Evolutionary conservation across 1,140 invertebrate species (phyloP), one percentile per base, ranked within the genome.

Genomic region (Parasteatoda tepidariorum): DNA sequence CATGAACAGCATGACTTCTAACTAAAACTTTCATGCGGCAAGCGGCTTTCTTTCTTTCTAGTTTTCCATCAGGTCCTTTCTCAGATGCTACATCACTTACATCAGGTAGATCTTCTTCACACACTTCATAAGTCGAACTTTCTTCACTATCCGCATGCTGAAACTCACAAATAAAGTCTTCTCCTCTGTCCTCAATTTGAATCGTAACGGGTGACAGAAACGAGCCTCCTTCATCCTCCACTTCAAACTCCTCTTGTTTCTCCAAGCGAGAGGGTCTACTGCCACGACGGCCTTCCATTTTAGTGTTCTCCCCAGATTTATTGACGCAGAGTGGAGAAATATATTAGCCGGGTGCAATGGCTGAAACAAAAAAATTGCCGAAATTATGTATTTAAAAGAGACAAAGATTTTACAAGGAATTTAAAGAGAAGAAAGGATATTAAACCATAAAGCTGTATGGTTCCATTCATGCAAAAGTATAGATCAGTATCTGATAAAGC

Each of bases 1-100:
- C 95, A 87, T 94, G 92, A 90, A 97, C 94, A 83, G 95, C 95
- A 91, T 96, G 94, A 87, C 95, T 96, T 87, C 95, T 92, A 30
- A 95, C 94, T 85, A 96, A 90, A 87, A 95, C 91, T 90, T 96
- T 96, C 75, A 93, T 91, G 91, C 87, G 85, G 26, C 84, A 75
- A 30, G 73, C 64, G 26, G 84, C 70, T 73, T 76, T 70, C 70
- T 55, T 41, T 68, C 61, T 66, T n/a, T 73, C 71, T 22, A 33
- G 55, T 33, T 71, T 73, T 7, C 11, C 31, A n/a, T 74, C 70
- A n/a, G 59, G n/a, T 75, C 64, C 48, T 34, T 78, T 55, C 54
- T 70, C 64, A 41, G 83, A n/a, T 38, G 70, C 67, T 24, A 75
- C 55, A 54, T 75, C 73, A 31, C 54, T 55, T 6, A 38, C 71